Evolutionary conservation across 2,113 vertebrate species (phyloP), one percentile per base, ranked within the genome.

Genomic region (Tragelaphus imberbis): DNA sequence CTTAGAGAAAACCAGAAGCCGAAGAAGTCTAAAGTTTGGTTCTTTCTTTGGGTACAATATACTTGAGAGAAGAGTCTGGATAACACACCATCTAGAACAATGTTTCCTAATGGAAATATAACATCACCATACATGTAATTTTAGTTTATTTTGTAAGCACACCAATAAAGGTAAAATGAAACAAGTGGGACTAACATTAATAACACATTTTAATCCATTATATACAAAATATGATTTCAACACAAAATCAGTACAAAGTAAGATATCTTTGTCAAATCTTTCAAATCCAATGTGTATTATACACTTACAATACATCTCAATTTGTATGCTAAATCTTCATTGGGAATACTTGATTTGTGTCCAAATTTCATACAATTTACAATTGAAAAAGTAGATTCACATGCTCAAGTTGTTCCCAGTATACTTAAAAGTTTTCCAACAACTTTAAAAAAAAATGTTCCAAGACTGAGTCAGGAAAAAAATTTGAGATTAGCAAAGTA

Each of bases 381-480:
- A 75, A 27, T 7, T 77, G 36, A 14, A 44, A 77, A 77, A 44
- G 71, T 77, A 44, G 71, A 77, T 27, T 44, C 6, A 0, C 12
- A 40, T 44, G 23, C 36, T 77, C 36, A 44, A 27, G 11, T 44
- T 77, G 11, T 77, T 77, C 71, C 36, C 36, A 44, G 36, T 77
- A 77, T 44, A 77, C 71, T 27, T 23, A 77, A 44, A 77, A 44
- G 36, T 77, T 77, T 77, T 27, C 71, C 71, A 77, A 40, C 11
- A 13, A 77, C 71, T 77, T 40, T 0, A 0, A 2, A 25, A 44
- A 14, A 6, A 77, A 77, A 25, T 25, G 1, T 14, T 44, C 3
- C 23, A 77, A 77, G 6, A 77, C 71, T 27, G 71, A 77, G 5
- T 21, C 36, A 44, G 36, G 36, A 25, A 25, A 25, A 25, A 13